Evolutionary conservation across 2,797 vertebrate genomes (phyloP).

Genomic region (Nothura maculosa): DNA sequence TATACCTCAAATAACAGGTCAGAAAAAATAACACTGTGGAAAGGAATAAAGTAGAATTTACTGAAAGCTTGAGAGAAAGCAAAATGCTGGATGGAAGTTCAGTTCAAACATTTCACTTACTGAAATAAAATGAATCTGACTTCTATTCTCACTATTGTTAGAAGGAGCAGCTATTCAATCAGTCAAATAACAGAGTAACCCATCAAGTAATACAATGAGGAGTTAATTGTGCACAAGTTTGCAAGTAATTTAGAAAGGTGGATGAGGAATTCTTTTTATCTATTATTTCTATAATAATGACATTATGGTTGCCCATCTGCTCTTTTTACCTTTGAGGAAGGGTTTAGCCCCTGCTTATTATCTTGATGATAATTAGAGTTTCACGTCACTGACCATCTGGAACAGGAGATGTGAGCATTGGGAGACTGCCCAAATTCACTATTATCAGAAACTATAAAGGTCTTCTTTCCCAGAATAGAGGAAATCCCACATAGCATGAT

Average conservation of each 20-base stretch:
- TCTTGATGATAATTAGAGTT: slow-evolving; percentile 66
- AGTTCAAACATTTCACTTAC: neutral
- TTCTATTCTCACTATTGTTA: neutral
- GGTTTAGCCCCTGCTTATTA: slow-evolving; percentile 62
- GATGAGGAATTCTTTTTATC: neutral
- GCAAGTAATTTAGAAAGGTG: neutral
- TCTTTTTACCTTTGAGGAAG: slow-evolving; percentile 68
- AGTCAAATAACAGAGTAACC: neutral
- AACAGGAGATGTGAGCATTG: slow-evolving; percentile 47
- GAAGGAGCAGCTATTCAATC: neutral
- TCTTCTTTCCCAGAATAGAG: slow-evolving; percentile 10
- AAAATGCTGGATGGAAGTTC: neutral
- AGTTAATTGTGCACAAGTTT: neutral
- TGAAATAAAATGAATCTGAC: neutral
- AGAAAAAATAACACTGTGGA: neutral
- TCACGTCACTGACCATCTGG: slow-evolving; percentile 70
- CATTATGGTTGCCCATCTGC: slow-evolving; percentile 61
- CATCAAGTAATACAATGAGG: neutral
- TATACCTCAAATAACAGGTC: neutral
- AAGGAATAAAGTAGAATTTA: neutral
- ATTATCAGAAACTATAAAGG: slow-evolving; percentile 44
- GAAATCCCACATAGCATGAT: slow-evolving; percentile 1
- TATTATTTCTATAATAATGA: slow-evolving; percentile 60
- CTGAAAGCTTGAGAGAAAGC: neutral
- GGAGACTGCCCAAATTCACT: slow-evolving; percentile 57